Evolutionary conservation across 2,797 vertebrate genomes (phyloP).

Genomic region (Myripristis jacobus): DNA sequence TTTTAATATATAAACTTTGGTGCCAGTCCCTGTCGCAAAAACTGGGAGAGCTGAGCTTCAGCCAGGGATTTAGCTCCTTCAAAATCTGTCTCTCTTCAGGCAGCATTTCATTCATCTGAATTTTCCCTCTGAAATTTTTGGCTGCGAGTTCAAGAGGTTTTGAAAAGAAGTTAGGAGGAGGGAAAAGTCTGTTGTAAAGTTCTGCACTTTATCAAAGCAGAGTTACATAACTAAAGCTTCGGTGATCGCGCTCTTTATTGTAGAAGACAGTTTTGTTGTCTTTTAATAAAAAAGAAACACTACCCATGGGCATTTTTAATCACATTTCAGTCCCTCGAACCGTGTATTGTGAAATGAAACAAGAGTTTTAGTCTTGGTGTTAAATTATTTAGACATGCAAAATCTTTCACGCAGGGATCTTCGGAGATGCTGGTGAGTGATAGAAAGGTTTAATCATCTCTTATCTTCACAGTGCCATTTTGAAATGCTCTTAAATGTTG

Average conservation of each 20-base stretch:
- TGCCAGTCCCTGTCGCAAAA: slow-evolving; percentile 54
- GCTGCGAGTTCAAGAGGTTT: slow-evolving; percentile 70
- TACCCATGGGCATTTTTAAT: slow-evolving; percentile 54
- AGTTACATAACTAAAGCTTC: slow-evolving; percentile 59
- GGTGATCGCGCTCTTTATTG: slow-evolving; percentile 44
- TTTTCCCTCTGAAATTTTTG: slow-evolving; percentile 65
- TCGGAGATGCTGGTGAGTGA: slow-evolving; percentile 49
- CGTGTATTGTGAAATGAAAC: slow-evolving; percentile 15
- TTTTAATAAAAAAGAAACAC: slow-evolving; percentile 51
- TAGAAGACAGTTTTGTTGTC: slow-evolving; percentile 50
- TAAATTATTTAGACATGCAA: slow-evolving; percentile 71
- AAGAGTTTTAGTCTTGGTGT: slow-evolving; percentile 52
- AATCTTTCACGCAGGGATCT: slow-evolving; percentile 49
- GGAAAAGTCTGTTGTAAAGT: slow-evolving; percentile 59
- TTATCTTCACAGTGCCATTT: slow-evolving; percentile 49
- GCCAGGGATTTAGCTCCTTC: slow-evolving; percentile 68
- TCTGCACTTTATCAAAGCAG: slow-evolving; percentile 67
- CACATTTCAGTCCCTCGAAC: slow-evolving; percentile 45
- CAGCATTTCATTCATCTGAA: slow-evolving; percentile 71
- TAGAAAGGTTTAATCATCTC: slow-evolving; percentile 55
- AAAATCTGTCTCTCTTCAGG: slow-evolving; percentile 73
- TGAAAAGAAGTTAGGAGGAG: slow-evolving; percentile 55
- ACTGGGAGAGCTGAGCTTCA: slow-evolving; percentile 54
- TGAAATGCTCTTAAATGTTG: slow-evolving; percentile 27
- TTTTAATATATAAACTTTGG: slow-evolving; percentile 64